These are phyloP conservation scores for Morus bassanus DNA, from an alignment of 2,797 vertebrate species.

Conservation along the genomic window DNA sequence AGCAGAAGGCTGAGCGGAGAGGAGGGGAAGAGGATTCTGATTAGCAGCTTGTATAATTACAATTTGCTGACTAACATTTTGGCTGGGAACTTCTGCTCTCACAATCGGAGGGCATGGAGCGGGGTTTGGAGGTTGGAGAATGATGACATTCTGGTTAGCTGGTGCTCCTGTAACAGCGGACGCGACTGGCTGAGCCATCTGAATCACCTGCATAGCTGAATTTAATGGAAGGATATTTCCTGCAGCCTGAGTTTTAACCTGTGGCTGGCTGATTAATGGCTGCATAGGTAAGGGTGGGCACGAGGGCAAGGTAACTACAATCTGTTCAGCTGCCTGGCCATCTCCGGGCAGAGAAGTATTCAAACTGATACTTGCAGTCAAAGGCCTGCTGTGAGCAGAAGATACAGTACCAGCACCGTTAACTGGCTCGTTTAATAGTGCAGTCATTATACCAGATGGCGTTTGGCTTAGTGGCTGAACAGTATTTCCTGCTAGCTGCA, in stretches of 20 bases:
- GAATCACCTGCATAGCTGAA: conserved; percentile 95
- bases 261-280: conserved; percentile 76
- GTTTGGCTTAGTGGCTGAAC: conserved; percentile 88
- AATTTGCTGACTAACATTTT: conserved; percentile 92
- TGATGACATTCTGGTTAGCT: conserved; percentile 91
- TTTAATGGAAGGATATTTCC: conserved; percentile 88
- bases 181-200: conserved; percentile 86
- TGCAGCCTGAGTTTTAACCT: conserved; percentile 78
- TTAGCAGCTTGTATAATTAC: conserved; percentile 96
- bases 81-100: conserved; percentile 87
- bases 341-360: conserved; percentile 74
- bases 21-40: conserved; percentile 85
- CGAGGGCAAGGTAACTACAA: conserved; percentile 78
- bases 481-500: conserved; percentile 93
- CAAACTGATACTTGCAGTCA: conserved; percentile 61
- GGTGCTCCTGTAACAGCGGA: conserved; percentile 81
- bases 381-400: conserved; percentile 54
- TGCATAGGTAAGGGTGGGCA: conserved; percentile 78
- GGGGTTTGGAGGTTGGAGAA: conserved; percentile 90
- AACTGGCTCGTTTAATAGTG: conserved; percentile 69
- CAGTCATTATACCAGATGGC: conserved; percentile 74
- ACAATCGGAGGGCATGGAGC: conserved; percentile 82
- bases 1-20: conserved; percentile 81
- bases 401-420: background rate
- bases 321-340: conserved; percentile 80